Conservation (phyloP, 2,888 invertebrate genomes). For the Phortica okadai region DNA sequence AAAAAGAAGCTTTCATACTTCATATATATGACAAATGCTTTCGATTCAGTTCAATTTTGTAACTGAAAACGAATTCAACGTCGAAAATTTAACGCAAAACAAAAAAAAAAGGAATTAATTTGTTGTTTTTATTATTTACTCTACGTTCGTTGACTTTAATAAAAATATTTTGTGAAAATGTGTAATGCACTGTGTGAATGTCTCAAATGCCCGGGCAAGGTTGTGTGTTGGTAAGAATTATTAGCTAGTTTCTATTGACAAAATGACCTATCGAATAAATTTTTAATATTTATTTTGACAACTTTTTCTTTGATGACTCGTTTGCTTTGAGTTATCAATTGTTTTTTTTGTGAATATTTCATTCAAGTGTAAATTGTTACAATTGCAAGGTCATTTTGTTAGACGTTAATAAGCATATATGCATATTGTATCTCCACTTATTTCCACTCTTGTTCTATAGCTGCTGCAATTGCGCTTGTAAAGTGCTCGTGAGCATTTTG, state of each 20-base stretch:
- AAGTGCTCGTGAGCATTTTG: slow-evolving; percentile 65
- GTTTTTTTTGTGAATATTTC: background rate
- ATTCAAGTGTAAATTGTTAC: background rate
- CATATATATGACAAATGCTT: background rate
- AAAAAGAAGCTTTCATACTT: slow-evolving; percentile 26
- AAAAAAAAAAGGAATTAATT: background rate
- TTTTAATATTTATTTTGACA: background rate
- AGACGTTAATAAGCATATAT: background rate
- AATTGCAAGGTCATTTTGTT: background rate
- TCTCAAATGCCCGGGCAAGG: slow-evolving; percentile 72
- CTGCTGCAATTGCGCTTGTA: slow-evolving; percentile 72
- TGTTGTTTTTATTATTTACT: background rate
- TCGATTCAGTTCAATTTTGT: slow-evolving; percentile 21
- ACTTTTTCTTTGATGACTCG: background rate
- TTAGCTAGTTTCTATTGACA: background rate
- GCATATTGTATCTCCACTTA: background rate
- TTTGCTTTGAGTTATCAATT: background rate
- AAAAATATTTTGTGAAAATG: slow-evolving; percentile 57
- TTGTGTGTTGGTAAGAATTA: slow-evolving; percentile 71
- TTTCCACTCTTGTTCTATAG: slow-evolving; percentile 47
- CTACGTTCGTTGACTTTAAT: slow-evolving; percentile 9
- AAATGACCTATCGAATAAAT: background rate
- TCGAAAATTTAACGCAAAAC: slow-evolving; percentile 12
- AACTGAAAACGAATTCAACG: slow-evolving; percentile 9
- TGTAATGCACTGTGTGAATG: slow-evolving; percentile 70